These are phyloP conservation scores for Drosophila villosipedis DNA, from an alignment of 2,888 invertebrate species.

Conservation along the genomic window DNA sequence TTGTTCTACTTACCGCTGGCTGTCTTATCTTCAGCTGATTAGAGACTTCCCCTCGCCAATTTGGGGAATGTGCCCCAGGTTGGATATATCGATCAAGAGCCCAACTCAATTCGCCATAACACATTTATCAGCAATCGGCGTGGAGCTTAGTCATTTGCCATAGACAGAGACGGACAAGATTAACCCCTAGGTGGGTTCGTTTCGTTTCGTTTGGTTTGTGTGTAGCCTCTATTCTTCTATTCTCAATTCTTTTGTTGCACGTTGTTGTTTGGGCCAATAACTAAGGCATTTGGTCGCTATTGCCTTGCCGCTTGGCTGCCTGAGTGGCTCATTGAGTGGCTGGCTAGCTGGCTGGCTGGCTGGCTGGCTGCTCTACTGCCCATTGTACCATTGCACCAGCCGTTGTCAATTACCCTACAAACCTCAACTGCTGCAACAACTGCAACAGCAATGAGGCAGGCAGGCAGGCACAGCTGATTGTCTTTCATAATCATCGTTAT, in stretches of 20 bases:
- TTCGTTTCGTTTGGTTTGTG: conserved; percentile 23
- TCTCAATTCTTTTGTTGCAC: conserved; percentile 32
- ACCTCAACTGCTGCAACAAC: conserved; percentile 60
- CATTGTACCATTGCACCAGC: conserved; percentile 30
- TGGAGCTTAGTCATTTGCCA: conserved; percentile 53
- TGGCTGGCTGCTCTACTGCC: conserved; percentile 58
- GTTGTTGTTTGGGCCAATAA: conserved; percentile 57
- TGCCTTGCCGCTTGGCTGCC: conserved; percentile 75
- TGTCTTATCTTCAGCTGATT: neutral
- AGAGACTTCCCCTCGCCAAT: neutral
- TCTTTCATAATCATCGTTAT: conserved; percentile 75
- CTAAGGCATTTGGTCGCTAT: conserved; percentile 63
- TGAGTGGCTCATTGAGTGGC: conserved; percentile 52
- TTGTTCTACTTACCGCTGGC: neutral
- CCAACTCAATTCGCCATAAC: conserved; percentile 29
- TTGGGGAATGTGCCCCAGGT: conserved; percentile 3
- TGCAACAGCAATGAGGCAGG: conserved; percentile 43
- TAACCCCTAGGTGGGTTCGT: conserved; percentile 51
- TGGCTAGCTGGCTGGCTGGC: neutral
- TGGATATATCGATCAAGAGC: conserved; percentile 2
- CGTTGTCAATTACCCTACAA: conserved; percentile 78
- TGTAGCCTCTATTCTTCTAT: conserved; percentile 6
- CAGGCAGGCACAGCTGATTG: conserved; percentile 72
- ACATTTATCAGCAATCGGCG: conserved; percentile 69
- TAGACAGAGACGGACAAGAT: conserved; percentile 38